Conservation (phyloP, 2,888 invertebrate species). For the Eupithecia centaureata region DNA sequence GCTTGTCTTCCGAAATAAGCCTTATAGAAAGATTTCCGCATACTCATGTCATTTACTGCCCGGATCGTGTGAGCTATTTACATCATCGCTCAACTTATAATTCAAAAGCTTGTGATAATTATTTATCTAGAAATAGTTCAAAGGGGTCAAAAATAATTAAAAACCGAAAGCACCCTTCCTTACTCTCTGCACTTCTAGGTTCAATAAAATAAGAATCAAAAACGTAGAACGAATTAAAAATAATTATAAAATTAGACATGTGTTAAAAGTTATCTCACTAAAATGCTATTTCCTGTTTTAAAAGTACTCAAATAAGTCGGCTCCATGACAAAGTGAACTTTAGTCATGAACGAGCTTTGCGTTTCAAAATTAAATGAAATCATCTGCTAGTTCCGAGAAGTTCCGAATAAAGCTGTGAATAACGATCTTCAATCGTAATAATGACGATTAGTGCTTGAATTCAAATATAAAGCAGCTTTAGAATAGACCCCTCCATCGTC, state of each 20-base stretch:
- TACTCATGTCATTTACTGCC: too few species aligned
- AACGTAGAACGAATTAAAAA: neutral
- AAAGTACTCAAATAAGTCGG: conserved; percentile 38
- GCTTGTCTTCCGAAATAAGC: too few species aligned
- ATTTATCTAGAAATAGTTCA: too few species aligned
- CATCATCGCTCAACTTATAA: too few species aligned
- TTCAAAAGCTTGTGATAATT: too few species aligned
- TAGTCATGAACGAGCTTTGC: conserved; percentile 33
- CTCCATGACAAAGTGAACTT: conserved; percentile 32
- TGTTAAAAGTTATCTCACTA: conserved; percentile 26
- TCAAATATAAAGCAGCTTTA: neutral
- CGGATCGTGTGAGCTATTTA: too few species aligned
- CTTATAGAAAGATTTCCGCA: too few species aligned
- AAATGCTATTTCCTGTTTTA: conserved; percentile 41
- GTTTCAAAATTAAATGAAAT: conserved; percentile 28
- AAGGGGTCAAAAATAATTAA: too few species aligned
- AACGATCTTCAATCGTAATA: neutral
- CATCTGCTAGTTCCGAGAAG: conserved; percentile 33
- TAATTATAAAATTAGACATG: neutral
- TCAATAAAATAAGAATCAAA: neutral
- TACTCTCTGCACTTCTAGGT: neutral
- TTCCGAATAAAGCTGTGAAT: conserved; percentile 21
- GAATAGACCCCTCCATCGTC: too few species aligned
- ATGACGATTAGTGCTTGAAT: neutral
- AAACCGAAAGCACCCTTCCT: neutral